Conservation (phyloP, 2,888 invertebrate species). For the Petrolisthes manimaculis region DNA sequence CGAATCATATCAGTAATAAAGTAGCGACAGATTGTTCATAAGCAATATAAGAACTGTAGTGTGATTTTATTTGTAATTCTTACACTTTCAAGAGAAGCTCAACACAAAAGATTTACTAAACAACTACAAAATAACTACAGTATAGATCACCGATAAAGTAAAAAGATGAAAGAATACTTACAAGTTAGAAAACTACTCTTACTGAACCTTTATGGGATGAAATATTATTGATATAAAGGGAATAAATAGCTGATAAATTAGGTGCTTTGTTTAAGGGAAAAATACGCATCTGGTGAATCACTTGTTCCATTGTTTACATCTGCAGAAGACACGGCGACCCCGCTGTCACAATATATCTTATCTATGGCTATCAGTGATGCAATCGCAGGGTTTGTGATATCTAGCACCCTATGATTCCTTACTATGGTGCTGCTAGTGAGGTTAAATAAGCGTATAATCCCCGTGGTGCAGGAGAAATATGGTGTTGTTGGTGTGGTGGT, state of each 20-base stretch:
- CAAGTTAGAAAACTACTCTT: too few relatives aligned
- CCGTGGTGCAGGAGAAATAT: neutral
- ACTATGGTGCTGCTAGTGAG: slow-evolving; percentile 7
- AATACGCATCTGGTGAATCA: neutral
- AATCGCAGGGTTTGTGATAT: neutral
- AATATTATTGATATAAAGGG: too few relatives aligned
- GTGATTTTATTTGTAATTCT: too few relatives aligned
- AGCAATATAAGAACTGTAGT: too few relatives aligned
- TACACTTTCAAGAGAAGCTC: too few relatives aligned
- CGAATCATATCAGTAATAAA: too few relatives aligned
- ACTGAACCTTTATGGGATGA: too few relatives aligned
- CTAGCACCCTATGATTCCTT: neutral
- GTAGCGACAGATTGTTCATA: too few relatives aligned
- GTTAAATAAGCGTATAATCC: slow-evolving; percentile 1
- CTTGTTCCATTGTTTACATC: slow-evolving; percentile 5
- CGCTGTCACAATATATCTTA: neutral
- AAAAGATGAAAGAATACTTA: too few relatives aligned
- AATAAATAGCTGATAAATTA: neutral
- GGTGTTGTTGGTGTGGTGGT: neutral
- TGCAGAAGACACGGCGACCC: slow-evolving; percentile 2
- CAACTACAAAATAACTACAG: too few relatives aligned
- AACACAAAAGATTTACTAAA: too few relatives aligned
- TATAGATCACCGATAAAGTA: too few relatives aligned
- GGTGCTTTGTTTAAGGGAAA: neutral
- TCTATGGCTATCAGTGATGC: neutral